These are phyloP conservation scores for Thomomys bottae DNA, from an alignment of 2,113 vertebrate species.

Conservation along the genomic window DNA sequence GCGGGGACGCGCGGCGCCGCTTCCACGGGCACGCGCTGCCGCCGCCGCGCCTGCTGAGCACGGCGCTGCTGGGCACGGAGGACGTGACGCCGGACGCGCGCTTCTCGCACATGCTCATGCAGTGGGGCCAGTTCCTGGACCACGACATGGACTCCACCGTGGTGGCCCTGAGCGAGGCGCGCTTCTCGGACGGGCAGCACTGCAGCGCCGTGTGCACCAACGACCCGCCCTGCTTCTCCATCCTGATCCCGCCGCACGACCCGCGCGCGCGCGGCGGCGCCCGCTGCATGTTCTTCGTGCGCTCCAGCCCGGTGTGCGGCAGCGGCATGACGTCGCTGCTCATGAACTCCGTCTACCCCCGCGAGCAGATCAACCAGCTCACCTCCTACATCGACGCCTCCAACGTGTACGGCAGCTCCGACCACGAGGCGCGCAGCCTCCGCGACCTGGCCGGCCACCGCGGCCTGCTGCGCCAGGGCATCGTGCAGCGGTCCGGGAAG, in stretches of 20 bases:
- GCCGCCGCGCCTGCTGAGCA: constrained; percentile 94
- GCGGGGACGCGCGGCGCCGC: constrained; percentile 85
- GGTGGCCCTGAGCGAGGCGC: constrained; percentile 94
- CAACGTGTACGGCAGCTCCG: constrained; percentile 96
- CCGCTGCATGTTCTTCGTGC: constrained; percentile 98
- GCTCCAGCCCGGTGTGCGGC: constrained; percentile 97
- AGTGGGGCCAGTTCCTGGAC: constrained; percentile 99
- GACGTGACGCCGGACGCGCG: constrained; percentile 92
- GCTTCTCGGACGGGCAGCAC: constrained; percentile 96
- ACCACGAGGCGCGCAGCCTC: constrained; percentile 93
- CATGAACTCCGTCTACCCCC: constrained; percentile 98
- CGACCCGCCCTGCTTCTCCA: constrained; percentile 96
- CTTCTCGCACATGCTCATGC: constrained; percentile 99
- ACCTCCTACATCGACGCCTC: constrained; percentile 97
- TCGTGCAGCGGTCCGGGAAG: constrained; percentile 96
- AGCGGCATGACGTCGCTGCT: constrained; percentile 98
- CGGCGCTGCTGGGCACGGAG: constrained; percentile 94
- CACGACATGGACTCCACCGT: constrained; percentile 97
- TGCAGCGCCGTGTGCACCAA: constrained; percentile 94
- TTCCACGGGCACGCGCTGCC: constrained; percentile 92
- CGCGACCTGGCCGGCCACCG: constrained; percentile 96
- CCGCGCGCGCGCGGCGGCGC: constrained; percentile 89
- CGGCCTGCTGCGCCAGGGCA: constrained; percentile 95
- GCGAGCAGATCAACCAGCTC: constrained; percentile 98
- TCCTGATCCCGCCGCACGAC: constrained; percentile 95